Conservation (phyloP, 1,140 invertebrate species). For the Globodera rostochiensis region DNA sequence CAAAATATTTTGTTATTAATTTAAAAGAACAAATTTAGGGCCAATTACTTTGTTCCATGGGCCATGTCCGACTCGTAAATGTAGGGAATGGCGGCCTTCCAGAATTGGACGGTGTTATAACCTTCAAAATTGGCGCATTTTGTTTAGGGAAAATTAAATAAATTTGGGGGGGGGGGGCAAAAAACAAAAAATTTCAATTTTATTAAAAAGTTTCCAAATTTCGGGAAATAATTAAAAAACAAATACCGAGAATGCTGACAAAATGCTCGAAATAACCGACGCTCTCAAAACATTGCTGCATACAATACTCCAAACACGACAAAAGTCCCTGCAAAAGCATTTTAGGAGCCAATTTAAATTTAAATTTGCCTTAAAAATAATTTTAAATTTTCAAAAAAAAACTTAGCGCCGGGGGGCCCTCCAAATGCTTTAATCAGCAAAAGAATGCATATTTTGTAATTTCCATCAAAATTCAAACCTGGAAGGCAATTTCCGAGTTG, state of each 20-base stretch:
- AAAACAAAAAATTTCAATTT: too few relatives aligned
- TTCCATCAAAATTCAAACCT: conserved; percentile 28
- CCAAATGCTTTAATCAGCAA: too few relatives aligned
- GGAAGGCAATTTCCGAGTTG: conserved; percentile 54
- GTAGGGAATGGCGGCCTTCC: conserved; percentile 55
- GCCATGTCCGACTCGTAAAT: conserved; percentile 63
- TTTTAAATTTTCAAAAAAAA: too few relatives aligned
- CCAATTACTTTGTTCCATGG: conserved; percentile 54
- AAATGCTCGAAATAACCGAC: conserved; percentile 53
- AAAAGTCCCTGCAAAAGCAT: conserved; percentile 40
- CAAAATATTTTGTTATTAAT: too few relatives aligned
- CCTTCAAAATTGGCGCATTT: neutral
- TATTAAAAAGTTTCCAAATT: neutral
- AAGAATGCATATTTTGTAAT: neutral
- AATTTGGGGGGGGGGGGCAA: too few relatives aligned
- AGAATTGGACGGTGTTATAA: conserved; percentile 52
- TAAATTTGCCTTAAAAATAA: too few relatives aligned
- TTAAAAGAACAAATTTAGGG: too few relatives aligned
- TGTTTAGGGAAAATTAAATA: too few relatives aligned
- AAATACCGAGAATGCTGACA: conserved; percentile 46
- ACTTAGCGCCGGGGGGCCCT: too few relatives aligned
- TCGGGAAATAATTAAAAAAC: neutral
- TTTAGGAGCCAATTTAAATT: neutral
- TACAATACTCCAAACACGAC: conserved; percentile 50
- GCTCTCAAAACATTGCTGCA: conserved; percentile 53